phyloP scores from a whole-genome alignment of 2,113 vertebrate species.

The Sminthopsis crassicaudata region DNA sequence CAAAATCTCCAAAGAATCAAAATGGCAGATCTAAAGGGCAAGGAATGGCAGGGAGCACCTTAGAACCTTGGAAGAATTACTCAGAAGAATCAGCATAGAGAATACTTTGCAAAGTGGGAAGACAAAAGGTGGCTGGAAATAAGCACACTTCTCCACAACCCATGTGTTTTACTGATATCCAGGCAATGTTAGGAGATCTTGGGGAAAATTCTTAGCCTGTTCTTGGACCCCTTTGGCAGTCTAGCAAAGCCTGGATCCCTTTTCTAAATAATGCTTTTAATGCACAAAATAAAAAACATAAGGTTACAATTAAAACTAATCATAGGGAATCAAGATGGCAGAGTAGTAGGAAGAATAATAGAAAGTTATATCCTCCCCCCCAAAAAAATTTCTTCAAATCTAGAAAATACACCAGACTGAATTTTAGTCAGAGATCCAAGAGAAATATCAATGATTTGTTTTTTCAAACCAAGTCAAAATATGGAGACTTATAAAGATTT shows the following conservation, averaged over 20 bases:
- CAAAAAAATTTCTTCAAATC: neutral
- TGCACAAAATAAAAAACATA: neutral
- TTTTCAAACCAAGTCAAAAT: neutral
- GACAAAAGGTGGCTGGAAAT: neutral
- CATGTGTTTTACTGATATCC: neutral
- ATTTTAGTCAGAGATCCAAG: neutral
- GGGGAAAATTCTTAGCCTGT: neutral
- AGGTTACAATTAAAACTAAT: neutral
- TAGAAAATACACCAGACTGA: neutral
- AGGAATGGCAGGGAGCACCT: neutral
- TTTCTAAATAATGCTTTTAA: neutral
- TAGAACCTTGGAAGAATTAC: neutral
- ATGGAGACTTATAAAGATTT: neutral
- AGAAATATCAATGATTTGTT: neutral
- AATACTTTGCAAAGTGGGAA: neutral
- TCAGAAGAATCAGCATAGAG: neutral
- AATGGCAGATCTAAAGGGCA: neutral
- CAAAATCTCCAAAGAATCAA: neutral
- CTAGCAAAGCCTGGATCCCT: neutral
- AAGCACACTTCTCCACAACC: neutral
- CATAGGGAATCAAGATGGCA: neutral
- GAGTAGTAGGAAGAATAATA: neutral
- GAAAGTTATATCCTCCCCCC: neutral
- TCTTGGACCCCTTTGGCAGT: neutral
- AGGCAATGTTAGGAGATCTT: neutral